Evolutionary conservation across 2,797 vertebrate species (phyloP).

Genomic region (Oreortyx pictus): DNA sequence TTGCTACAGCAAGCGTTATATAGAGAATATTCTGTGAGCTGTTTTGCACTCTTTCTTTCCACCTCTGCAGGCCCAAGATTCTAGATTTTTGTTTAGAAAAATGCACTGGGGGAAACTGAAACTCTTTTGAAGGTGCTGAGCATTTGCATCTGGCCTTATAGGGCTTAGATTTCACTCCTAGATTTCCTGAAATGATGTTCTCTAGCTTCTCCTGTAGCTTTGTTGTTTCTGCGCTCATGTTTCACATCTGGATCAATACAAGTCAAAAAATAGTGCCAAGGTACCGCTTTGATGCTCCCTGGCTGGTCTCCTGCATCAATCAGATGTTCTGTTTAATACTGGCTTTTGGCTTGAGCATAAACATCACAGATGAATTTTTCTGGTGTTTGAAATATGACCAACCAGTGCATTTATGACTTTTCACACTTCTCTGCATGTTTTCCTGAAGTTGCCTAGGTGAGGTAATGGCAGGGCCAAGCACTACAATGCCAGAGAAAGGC

Average conservation of each 20-base stretch:
- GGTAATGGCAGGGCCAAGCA: neutral
- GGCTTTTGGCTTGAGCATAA: constrained; percentile 2
- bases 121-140: neutral
- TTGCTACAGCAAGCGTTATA: neutral
- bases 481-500: neutral
- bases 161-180: neutral
- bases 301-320: neutral
- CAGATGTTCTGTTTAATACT: neutral
- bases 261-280: neutral
- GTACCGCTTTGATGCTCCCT: neutral
- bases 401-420: neutral
- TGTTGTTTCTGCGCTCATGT: neutral
- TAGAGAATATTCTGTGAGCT: neutral
- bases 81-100: neutral
- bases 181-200: neutral
- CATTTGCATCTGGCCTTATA: neutral
- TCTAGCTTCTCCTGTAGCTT: neutral
- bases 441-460: neutral
- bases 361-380: neutral
- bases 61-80: neutral
- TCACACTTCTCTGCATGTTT: neutral
- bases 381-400: neutral
- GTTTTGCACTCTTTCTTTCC: neutral
- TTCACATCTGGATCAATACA: constrained; percentile 19
- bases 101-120: neutral